A percentile compares a stretch with the other conserved stretches of the same genome.
Conservation (phyloP, 1,140 invertebrate genomes). For the Ridgeia piscesae region DNA sequence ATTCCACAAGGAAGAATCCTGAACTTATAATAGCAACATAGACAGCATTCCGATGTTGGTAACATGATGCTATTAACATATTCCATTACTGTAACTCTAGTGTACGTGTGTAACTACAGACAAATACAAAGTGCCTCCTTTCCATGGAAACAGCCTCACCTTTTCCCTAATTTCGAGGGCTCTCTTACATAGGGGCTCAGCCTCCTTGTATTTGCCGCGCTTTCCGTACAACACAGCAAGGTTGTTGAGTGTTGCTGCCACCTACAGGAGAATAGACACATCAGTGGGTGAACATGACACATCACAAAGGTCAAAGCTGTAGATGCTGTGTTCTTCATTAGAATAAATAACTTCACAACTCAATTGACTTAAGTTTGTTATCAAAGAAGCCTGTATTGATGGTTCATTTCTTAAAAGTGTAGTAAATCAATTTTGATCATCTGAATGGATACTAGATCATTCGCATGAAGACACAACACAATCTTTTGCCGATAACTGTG, state of each 20-base stretch:
- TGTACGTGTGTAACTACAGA: neutral
- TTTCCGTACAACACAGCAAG: constrained; percentile 93
- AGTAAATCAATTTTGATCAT: neutral
- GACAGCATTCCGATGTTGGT: too few relatives aligned
- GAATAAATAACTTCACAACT: too few relatives aligned
- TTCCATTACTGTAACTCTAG: neutral
- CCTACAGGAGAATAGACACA: constrained; percentile 20
- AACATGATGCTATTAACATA: neutral
- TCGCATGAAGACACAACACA: neutral
- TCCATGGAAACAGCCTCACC: constrained; percentile 52
- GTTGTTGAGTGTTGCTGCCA: constrained; percentile 90
- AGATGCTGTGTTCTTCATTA: neutral
- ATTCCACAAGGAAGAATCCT: too few relatives aligned
- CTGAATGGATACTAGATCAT: neutral
- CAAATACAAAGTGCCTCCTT: neutral
- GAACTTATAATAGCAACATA: too few relatives aligned
- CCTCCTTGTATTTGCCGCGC: constrained; percentile 95
- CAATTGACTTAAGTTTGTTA: neutral
- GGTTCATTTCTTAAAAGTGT: neutral
- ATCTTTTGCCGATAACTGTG: neutral
- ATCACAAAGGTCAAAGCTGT: neutral
- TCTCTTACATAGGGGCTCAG: constrained; percentile 96
- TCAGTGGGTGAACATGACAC: neutral
- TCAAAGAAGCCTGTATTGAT: neutral
- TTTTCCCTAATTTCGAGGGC: constrained; percentile 98